A percentile compares a stretch with the other conserved stretches of the same genome.
phyloP scores from a whole-genome alignment of 2,888 invertebrate species.

The Clanis bilineata region DNA sequence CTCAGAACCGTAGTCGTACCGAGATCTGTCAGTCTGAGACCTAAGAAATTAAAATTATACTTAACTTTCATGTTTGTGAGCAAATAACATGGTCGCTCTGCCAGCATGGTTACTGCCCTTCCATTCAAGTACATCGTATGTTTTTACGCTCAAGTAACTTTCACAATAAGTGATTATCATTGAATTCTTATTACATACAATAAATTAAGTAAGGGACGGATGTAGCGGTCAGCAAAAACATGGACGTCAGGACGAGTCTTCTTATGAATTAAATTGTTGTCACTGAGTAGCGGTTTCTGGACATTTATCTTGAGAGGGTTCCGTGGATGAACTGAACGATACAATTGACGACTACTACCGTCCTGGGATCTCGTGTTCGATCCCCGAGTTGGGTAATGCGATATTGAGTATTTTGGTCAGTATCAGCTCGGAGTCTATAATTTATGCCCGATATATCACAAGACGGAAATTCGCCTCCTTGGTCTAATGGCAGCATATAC shows the following conservation, averaged over 20 bases:
- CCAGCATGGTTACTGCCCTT: not conserved
- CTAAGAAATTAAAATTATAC: too few species aligned
- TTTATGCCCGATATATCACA: too few species aligned
- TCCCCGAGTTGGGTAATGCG: too few species aligned
- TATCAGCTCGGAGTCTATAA: too few species aligned
- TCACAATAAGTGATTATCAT: not conserved
- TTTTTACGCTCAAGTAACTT: not conserved
- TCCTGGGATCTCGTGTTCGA: too few species aligned
- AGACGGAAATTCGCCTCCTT: too few species aligned
- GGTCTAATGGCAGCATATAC: too few species aligned
- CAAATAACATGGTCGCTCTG: not conserved
- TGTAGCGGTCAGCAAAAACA: not conserved
- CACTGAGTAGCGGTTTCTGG: not conserved
- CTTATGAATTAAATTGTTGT: not conserved
- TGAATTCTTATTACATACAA: conserved; percentile 3
- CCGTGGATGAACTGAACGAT: not conserved
- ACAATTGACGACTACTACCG: too few species aligned
- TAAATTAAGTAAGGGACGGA: conserved; percentile 4
- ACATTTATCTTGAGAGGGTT: not conserved
- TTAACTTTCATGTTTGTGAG: too few species aligned
- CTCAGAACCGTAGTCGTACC: too few species aligned
- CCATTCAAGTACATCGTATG: not conserved
- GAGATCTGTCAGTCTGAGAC: too few species aligned
- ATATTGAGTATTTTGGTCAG: too few species aligned
- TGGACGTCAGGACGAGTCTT: not conserved